Percentiles rank a stretch among this genome's conserved stretches.
phyloP scores from a whole-genome alignment of 2,888 invertebrate genomes.

The Gandaritis pyraliata region DNA sequence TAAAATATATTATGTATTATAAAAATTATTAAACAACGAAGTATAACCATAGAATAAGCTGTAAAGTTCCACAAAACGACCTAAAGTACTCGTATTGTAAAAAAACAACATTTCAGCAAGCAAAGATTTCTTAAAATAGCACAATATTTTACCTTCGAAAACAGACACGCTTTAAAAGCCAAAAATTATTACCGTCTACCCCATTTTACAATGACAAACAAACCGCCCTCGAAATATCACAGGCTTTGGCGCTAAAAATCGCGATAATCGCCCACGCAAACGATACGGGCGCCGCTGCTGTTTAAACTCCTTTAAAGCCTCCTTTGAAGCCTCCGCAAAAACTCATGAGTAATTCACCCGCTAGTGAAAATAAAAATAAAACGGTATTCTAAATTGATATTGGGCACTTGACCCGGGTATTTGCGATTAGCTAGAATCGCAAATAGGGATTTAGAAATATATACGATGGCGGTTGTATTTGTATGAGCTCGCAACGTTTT shows the following conservation, averaged over 20 bases:
- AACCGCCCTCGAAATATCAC: slow-evolving; percentile 48
- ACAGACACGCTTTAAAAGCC: slow-evolving; percentile 19
- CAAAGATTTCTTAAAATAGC: not conserved
- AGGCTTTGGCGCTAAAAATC: slow-evolving; percentile 50
- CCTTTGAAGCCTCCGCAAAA: slow-evolving; percentile 26
- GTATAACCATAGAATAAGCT: too few species aligned
- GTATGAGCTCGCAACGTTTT: too few species aligned
- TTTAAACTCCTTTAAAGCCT: slow-evolving; percentile 26
- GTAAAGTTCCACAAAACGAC: too few species aligned
- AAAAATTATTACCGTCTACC: slow-evolving; percentile 23
- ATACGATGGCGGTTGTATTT: too few species aligned
- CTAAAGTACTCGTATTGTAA: too few species aligned
- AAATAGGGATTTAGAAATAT: not conserved
- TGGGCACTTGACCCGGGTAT: slow-evolving; percentile 13
- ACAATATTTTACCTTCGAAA: not conserved
- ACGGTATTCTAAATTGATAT: slow-evolving; percentile 18
- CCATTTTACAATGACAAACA: slow-evolving; percentile 33
- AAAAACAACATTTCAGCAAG: not conserved
- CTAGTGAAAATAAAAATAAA: slow-evolving; percentile 39
- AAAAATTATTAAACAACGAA: too few species aligned
- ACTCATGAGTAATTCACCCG: slow-evolving; percentile 40
- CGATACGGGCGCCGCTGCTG: slow-evolving; percentile 30
- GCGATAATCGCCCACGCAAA: slow-evolving; percentile 57
- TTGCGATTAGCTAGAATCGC: not conserved
- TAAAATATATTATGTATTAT: too few species aligned